Evolutionary conservation across 2,797 vertebrate genomes (phyloP).

Genomic region (Arvicola amphibius): DNA sequence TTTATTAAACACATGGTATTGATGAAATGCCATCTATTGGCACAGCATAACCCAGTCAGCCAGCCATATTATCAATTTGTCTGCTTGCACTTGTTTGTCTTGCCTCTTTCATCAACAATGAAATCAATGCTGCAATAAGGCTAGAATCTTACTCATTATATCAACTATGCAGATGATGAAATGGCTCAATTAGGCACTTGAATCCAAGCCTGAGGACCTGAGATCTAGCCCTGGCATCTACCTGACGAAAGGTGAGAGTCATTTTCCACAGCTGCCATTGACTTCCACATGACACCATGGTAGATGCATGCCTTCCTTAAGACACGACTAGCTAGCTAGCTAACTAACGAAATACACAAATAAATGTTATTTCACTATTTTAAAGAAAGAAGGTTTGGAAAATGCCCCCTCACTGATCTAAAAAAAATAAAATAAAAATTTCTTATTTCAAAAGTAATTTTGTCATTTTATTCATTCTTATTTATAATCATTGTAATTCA

Average conservation of each 20-base stretch:
- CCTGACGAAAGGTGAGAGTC: not conserved
- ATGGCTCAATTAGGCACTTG: not conserved
- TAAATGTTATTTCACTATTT: not conserved
- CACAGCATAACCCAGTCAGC: not conserved
- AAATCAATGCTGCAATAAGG: not conserved
- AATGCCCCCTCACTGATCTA: not conserved
- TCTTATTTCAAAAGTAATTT: not conserved
- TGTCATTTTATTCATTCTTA: conserved; percentile 16
- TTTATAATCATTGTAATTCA: conserved; percentile 1
- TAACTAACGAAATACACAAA: not conserved
- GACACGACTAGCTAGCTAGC: not conserved
- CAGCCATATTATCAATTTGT: not conserved
- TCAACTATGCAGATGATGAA: not conserved
- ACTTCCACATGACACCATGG: not conserved
- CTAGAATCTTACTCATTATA: not conserved
- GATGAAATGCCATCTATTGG: not conserved
- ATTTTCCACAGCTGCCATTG: not conserved
- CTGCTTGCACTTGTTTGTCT: not conserved
- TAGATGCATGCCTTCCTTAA: not conserved
- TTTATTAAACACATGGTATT: not conserved
- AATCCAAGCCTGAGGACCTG: not conserved
- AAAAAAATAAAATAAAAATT: not conserved
- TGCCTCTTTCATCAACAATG: not conserved
- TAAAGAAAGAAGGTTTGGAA: not conserved
- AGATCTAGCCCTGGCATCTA: not conserved